Base-by-base conservation (phyloP, 2,797 vertebrate genomes). In the Mus minutoides region DNA sequence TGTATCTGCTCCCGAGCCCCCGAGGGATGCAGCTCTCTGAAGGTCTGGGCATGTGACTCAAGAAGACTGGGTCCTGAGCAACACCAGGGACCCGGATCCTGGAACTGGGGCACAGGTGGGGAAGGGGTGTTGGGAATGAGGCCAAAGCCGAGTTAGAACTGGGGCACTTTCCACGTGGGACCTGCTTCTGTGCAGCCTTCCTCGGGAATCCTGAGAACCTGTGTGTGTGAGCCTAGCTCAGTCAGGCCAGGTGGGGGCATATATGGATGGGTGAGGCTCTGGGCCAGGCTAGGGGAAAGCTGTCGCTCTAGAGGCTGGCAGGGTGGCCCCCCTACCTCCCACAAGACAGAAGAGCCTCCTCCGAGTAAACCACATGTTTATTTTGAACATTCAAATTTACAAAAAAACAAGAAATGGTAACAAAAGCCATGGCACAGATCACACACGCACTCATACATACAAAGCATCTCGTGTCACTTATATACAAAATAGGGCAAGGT, bases 351-450 rank as follows among this genome's bases (percentile, higher is more conserved):
- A 95, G 77, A 97, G 90, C 94, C 97, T 98, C 49, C 22, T 12
- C 49, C 67, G 98, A 98, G 97, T 98, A 98, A 98, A 98, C 95
- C 21, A 96, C 97, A 97, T 85, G 4, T 99, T 99, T 99, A 99
- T 99, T 99, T 98, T 93, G 96, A 98, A 98, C 98, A 0, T 97
- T 98, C 97, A 98, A 98, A 97, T 98, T 98, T 99, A 99, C 98
- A 98, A 98, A 49, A 46, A 99, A 99, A 98, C 98, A 96, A 97
- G 67, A 40, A 96, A 87, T 96, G 93, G 87, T 97, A 97, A 97
- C 95, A 96, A 97, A 97, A 97, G 73, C 94, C 96, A 86, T 94
- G 94, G 97, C 83, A 96, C 76, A 95, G 93, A 90, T 89, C 90
- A 86, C 92, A 37, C 64, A 17, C 76, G 19, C 94, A 64, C 64